A percentile compares a stretch with the other conserved stretches of the same genome.
These are phyloP conservation scores for Parauchenoglanis punctatus DNA, from an alignment of 2,797 vertebrate species.

Conservation along the genomic window DNA sequence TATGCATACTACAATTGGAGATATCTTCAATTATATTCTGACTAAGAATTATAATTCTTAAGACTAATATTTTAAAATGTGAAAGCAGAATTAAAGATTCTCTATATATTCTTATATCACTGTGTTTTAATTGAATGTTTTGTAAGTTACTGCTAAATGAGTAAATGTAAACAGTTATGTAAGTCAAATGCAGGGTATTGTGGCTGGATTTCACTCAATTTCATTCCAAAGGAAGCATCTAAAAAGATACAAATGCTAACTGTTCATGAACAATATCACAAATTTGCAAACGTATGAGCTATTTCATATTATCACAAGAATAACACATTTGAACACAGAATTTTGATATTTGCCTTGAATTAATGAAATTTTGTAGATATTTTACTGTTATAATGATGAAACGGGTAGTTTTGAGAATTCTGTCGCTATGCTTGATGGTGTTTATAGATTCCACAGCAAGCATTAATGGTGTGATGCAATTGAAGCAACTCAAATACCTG, in stretches of 20 bases:
- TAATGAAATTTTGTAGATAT: background rate
- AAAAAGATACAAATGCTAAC: background rate
- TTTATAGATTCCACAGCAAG: background rate
- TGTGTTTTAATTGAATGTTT: background rate
- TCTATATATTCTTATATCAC: background rate
- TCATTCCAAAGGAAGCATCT: background rate
- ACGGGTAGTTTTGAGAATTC: background rate
- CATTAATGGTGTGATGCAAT: background rate
- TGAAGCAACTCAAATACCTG: background rate
- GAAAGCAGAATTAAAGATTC: background rate
- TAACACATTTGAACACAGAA: background rate
- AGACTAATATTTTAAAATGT: background rate
- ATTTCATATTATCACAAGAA: background rate
- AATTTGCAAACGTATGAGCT: background rate
- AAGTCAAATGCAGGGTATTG: background rate
- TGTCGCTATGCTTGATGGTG: background rate
- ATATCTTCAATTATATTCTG: background rate
- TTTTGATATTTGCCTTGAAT: background rate
- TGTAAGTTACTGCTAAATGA: background rate
- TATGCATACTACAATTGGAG: background rate
- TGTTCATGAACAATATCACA: background rate
- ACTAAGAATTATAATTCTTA: background rate
- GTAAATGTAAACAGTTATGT: background rate
- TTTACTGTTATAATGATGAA: background rate
- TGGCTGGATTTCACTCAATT: background rate